Evolutionary conservation across 2,888 invertebrate species (phyloP), one percentile per base, ranked within the genome.

Genomic region (Chrysolina haemoptera): DNA sequence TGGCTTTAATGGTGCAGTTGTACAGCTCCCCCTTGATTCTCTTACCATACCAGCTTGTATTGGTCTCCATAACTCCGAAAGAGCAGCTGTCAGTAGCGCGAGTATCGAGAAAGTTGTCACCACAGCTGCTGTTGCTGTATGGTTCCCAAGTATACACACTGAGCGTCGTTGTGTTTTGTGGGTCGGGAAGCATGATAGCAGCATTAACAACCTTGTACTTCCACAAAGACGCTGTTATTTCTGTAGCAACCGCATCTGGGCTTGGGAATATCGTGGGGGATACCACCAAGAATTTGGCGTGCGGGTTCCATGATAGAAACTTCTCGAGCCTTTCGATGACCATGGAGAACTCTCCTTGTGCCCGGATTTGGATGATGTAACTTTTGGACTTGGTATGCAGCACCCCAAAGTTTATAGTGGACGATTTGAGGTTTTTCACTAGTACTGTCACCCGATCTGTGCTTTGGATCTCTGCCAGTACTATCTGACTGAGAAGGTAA

Each of bases 1-100:
- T 64, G 5, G 85, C 84, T 71, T 79, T 82, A 5, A 87, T 73
- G 8, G 79, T 70, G 73, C 87, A 88, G 27, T 82, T 82, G 50
- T 83, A 81, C 35, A 88, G 78, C 62, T 84, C 79, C 1, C 75
- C 77, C 0, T 85, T 85, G 18, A 85, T 80, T 73, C 85, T 86
- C 14, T 70, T 68, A 11, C 64, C 62, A 53, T 75, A 81, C 82
- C 82, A 82, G 2, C 48, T 43, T 9, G 41, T 46, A 20, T 78
- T 75, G 11, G 14, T 41, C 12, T 67, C 55, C 10, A 68, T 79
- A 4, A 18, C 62, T 14, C 82, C 82, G 64, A 75, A 68, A 1
- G 66, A 78, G 43, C 81, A 86, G n/a, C 27, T 71, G 40, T 83
- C 83, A 27, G 84, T 80, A 16, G 70, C 50, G 0, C 81, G 53